A percentile compares a stretch with the other conserved stretches of the same genome.
phyloP scores from a whole-genome alignment of 2,888 invertebrate genomes.

The Ochlodes sylvanus region DNA sequence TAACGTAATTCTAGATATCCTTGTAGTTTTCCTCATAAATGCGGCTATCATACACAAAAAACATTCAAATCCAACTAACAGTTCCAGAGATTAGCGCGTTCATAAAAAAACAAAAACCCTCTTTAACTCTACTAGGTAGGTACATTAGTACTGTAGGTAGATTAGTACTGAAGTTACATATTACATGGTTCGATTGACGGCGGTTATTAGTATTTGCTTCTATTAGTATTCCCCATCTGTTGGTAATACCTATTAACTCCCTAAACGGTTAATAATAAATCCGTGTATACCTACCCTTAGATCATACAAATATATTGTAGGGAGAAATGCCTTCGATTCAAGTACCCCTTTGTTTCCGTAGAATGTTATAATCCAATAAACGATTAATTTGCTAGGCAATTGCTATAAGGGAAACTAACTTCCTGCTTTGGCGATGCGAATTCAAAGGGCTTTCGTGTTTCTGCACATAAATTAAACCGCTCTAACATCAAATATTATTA shows the following conservation, averaged over 20 bases:
- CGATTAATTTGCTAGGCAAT: constrained; percentile 35
- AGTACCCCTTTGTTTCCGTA: constrained; percentile 15
- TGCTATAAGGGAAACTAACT: constrained; percentile 35
- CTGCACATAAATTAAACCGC: constrained; percentile 16
- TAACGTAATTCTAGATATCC: no score
- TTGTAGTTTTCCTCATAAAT: no score
- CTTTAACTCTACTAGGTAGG: no score
- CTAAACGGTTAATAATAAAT: constrained; percentile 9
- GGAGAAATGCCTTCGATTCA: constrained; percentile 9
- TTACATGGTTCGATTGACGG: no score
- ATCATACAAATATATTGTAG: constrained; percentile 1
- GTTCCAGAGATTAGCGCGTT: no score
- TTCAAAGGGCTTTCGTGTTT: constrained; percentile 28
- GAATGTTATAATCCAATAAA: constrained; percentile 35
- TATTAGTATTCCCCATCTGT: neutral
- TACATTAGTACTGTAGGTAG: no score
- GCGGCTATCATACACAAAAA: no score
- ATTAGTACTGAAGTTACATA: no score
- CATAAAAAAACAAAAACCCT: no score
- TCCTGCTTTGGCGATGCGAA: constrained; percentile 24
- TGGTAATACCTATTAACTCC: neutral
- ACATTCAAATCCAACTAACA: no score
- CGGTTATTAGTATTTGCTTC: neutral
- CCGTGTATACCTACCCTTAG: neutral
- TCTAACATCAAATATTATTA: constrained; percentile 7